Evolutionary conservation across 2,888 invertebrate species (phyloP), one percentile per base, ranked within the genome.

Genomic region (Rhagium mordax): DNA sequence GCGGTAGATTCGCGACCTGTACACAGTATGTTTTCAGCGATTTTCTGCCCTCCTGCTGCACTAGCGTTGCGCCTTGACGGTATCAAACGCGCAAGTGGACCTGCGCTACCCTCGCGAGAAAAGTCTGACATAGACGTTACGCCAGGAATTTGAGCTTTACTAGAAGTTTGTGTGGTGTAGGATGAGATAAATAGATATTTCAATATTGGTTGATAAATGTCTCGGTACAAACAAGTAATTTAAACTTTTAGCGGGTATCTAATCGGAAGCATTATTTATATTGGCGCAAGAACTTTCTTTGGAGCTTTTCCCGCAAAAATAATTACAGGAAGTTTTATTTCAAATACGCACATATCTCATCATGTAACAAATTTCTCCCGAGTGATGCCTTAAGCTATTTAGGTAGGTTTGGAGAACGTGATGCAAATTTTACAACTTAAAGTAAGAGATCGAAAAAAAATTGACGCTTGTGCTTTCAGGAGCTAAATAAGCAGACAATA

Each of bases 41-140:
- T 55, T 69, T 67, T 55, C 82, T 79, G 79, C 79, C 79, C 79
- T 81, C 72, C 79, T 83, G 84, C 83, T 82, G 85, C 82, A 83
- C 84, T 85, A 82, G 80, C 84, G 85, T 81, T 82, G 83, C 84
- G 84, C 79, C 79, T 79, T 72, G 74, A 64, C 55, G 70, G 73
- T n/a, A 48, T 21, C 60, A 41, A 76, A 20, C 60, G 84, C 84
- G 83, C 84, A 83, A 53, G 83, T 66, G 72, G 75, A 53, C 84
- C 20, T 84, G 84, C 84, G 84, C 83, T 73, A 67, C 74, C 21
- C 47, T 41, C 47, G 27, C 67, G 60, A 67, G 24, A 64, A n/a
- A 55, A 29, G 53, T 53, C 65, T 20, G 53, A 33, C 20, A 47
- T 61, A 61, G 41, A 41, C 47, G 47, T 61, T 61, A 61, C 47